A percentile compares a stretch with the other conserved stretches of the same genome.
phyloP scores from a whole-genome alignment of 2,797 vertebrate species.

The Adelosebastes latens region DNA sequence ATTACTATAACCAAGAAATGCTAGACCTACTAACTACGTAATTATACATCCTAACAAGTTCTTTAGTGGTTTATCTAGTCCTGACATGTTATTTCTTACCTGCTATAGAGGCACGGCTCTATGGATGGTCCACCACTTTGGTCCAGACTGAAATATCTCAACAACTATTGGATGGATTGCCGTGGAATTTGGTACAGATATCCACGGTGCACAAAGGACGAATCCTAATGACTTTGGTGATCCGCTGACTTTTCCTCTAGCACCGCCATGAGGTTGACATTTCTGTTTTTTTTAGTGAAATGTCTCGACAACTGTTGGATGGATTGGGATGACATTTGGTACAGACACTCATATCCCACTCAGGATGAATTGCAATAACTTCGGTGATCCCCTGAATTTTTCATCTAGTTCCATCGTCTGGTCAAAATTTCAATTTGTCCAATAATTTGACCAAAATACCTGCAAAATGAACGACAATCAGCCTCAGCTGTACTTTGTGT shows the following conservation, averaged over 20 bases:
- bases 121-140: background rate
- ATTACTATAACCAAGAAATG: background rate
- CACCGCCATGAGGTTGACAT: background rate
- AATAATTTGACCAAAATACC: background rate
- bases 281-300: background rate
- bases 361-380: background rate
- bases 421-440: background rate
- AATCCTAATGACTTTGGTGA: background rate
- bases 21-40: background rate
- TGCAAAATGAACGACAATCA: background rate
- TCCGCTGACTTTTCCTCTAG: background rate
- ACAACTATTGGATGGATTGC: background rate
- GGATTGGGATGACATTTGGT: background rate
- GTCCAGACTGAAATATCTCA: background rate
- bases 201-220: accelerated
- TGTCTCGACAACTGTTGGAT: background rate
- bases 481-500: background rate
- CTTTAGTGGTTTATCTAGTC: background rate
- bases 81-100: background rate
- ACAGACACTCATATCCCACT: background rate
- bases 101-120: background rate
- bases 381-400: background rate
- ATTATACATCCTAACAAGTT: background rate
- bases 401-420: background rate
- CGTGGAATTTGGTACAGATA: background rate